These are phyloP conservation scores for Hypsibius dujardini DNA, from an alignment of 1,140 invertebrate species.

Conservation along the genomic window DNA sequence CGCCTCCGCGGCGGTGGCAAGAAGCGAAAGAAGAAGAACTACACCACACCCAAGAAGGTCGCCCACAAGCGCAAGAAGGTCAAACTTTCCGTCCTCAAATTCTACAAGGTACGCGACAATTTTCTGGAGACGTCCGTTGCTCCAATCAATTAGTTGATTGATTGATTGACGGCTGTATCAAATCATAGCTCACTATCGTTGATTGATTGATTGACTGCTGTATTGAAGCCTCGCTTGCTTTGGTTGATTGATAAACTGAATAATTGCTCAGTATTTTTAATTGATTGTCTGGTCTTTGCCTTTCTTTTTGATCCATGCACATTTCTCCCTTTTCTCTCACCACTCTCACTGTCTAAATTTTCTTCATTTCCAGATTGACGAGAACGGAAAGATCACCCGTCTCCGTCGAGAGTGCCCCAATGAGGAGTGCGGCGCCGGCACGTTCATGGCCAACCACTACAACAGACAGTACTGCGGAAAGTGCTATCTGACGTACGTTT, in stretches of 20 bases:
- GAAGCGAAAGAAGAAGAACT: slow-evolving; percentile 99
- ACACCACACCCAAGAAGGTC: slow-evolving; percentile 98
- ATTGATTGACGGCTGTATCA: not conserved
- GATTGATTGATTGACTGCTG: too few relatives aligned
- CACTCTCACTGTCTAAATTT: slow-evolving; percentile 20
- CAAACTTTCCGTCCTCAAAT: slow-evolving; percentile 91
- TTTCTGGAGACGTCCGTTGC: not conserved
- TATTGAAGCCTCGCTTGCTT: too few relatives aligned
- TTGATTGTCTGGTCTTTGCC: too few relatives aligned
- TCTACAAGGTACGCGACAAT: slow-evolving; percentile 65
- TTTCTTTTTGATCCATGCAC: not conserved
- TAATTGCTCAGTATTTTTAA: not conserved
- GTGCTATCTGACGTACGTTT: slow-evolving; percentile 88
- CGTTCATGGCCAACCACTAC: slow-evolving; percentile 98
- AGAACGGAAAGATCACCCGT: slow-evolving; percentile 94
- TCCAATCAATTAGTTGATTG: not conserved
- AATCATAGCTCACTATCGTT: too few relatives aligned
- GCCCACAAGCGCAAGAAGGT: slow-evolving; percentile 99
- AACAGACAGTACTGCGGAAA: slow-evolving; percentile 97
- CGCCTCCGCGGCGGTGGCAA: slow-evolving; percentile 87
- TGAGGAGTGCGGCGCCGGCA: slow-evolving; percentile 88
- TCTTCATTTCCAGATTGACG: slow-evolving; percentile 62
- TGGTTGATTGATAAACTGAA: not conserved
- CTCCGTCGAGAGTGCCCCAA: slow-evolving; percentile 81
- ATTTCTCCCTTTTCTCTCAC: too few relatives aligned